Percentiles rank a stretch among this genome's conserved stretches.
Evolutionary conservation across 2,113 vertebrate genomes (phyloP).

Genomic region (Epinephelus moara): DNA sequence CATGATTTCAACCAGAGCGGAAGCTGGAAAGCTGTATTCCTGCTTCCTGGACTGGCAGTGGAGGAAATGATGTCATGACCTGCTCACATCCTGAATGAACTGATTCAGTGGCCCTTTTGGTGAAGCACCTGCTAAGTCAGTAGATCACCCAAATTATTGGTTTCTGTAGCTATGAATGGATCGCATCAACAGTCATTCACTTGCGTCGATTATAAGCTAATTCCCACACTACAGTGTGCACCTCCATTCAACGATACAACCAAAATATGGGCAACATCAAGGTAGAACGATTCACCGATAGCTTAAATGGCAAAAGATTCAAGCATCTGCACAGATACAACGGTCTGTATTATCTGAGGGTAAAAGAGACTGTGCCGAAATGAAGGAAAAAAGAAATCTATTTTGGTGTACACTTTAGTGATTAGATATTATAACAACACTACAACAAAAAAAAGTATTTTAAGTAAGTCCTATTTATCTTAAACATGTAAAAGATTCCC

Average conservation of each 20-base stretch:
- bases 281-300: not conserved
- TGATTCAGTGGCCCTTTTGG: conserved; percentile 72
- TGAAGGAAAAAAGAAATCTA: too few relatives aligned
- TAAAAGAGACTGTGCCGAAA: too few relatives aligned
- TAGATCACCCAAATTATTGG: conserved; percentile 47
- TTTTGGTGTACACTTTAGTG: too few relatives aligned
- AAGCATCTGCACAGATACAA: too few relatives aligned
- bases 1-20: conserved; percentile 45
- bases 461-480: too few relatives aligned
- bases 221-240: not conserved
- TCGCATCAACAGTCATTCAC: not conserved
- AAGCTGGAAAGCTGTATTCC: conserved; percentile 69
- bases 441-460: too few relatives aligned
- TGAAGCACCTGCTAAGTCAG: conserved; percentile 53
- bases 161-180: conserved; percentile 17
- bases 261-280: not conserved
- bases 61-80: conserved; percentile 86
- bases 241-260: not conserved
- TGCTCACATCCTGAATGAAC: conserved; percentile 85
- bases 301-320: too few relatives aligned
- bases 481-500: too few relatives aligned
- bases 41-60: conserved; percentile 78
- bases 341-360: too few relatives aligned
- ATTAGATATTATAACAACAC: too few relatives aligned
- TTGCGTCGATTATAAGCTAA: too few relatives aligned